Conservation (phyloP, 2,113 vertebrate genomes). For the Lamprotornis superbus region DNA sequence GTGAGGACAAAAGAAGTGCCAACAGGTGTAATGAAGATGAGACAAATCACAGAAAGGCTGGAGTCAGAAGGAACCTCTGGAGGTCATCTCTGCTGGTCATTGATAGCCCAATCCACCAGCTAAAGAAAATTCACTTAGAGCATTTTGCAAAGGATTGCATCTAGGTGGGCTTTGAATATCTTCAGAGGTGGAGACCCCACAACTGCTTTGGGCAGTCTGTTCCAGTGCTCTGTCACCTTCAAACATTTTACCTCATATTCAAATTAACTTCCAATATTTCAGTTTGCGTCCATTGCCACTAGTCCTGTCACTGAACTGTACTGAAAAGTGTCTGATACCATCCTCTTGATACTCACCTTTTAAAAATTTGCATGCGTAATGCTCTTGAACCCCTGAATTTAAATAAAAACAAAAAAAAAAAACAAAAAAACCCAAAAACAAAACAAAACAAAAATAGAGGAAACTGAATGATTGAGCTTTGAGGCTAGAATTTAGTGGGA, state of each 20-base stretch:
- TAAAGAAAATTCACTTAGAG: neutral
- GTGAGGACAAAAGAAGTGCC: neutral
- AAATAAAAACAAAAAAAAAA: neutral
- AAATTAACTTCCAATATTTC: neutral
- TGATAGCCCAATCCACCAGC: neutral
- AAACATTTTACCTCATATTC: neutral
- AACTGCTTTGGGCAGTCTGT: neutral
- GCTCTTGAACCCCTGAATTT: neutral
- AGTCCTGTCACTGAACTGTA: neutral
- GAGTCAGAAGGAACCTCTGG: neutral
- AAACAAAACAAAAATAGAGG: neutral
- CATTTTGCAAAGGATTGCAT: neutral
- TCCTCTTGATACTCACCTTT: neutral
- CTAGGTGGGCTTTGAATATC: neutral
- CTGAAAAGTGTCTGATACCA: neutral
- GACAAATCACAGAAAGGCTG: neutral
- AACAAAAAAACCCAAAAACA: no score
- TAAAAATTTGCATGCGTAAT: neutral
- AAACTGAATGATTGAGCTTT: neutral
- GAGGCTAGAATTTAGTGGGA: neutral
- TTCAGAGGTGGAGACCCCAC: neutral
- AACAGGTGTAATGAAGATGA: neutral
- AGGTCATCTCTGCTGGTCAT: neutral
- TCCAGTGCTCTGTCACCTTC: no score
- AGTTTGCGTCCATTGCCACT: neutral